Conservation (phyloP, 2,113 vertebrate genomes). For the Microtus pennsylvanicus region DNA sequence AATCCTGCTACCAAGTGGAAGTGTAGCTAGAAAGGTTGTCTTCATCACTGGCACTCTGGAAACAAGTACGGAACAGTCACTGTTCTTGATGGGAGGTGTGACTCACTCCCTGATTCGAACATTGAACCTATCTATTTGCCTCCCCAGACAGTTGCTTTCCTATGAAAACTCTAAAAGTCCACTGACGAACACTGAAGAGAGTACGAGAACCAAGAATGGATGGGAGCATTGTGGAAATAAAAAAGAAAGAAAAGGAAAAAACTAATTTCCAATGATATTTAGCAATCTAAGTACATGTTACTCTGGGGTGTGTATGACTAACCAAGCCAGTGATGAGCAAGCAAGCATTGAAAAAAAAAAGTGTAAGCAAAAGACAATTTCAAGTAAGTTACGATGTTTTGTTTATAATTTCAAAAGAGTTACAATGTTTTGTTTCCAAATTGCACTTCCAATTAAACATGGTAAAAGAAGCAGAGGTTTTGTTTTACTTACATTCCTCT, state of each 20-base stretch:
- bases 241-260: neutral
- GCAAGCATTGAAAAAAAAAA: neutral
- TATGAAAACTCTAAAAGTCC: neutral
- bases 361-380: conserved; percentile 44
- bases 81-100: conserved; percentile 12
- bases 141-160: neutral
- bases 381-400: neutral
- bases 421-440: conserved; percentile 35
- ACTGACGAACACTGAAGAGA: neutral
- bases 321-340: neutral
- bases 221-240: neutral
- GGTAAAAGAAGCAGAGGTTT: neutral
- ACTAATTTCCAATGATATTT: neutral
- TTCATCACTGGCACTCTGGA: conserved; percentile 6
- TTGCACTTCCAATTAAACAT: neutral
- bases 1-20: neutral
- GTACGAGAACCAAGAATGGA: neutral
- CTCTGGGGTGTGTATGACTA: neutral
- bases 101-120: conserved; percentile 41
- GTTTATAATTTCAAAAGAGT: neutral
- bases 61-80: neutral
- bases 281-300: conserved; percentile 17
- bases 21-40: neutral
- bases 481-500: neutral
- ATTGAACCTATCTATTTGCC: neutral